These are phyloP conservation scores for Temnothorax unifasciatus DNA, from an alignment of 2,888 invertebrate genomes.

Conservation along the genomic window DNA sequence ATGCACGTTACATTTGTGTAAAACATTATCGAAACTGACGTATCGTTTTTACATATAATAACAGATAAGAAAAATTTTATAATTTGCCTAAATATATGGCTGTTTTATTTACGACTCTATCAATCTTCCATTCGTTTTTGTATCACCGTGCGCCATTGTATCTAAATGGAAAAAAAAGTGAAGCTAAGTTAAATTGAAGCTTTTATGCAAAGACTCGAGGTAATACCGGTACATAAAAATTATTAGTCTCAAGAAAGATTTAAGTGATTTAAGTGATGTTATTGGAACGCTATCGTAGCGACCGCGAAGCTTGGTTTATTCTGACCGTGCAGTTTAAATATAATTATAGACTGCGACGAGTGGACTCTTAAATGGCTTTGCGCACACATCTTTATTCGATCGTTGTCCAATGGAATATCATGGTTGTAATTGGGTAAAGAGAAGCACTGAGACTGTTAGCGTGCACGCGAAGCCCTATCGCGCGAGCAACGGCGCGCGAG, in stretches of 20 bases:
- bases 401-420: slow-evolving; percentile 82
- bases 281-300: not conserved
- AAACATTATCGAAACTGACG: slow-evolving; percentile 19
- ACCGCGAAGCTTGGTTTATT: not conserved
- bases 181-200: not conserved
- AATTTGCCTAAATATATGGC: slow-evolving; percentile 55
- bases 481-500: not conserved
- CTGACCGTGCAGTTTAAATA: slow-evolving; percentile 8
- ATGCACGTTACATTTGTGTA: slow-evolving; percentile 13
- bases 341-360: slow-evolving; percentile 39
- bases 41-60: slow-evolving; percentile 39
- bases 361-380: slow-evolving; percentile 52
- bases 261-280: not conserved
- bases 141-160: not conserved
- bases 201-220: not conserved
- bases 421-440: slow-evolving; percentile 85
- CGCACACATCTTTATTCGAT: slow-evolving; percentile 77
- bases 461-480: slow-evolving; percentile 83
- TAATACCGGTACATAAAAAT: slow-evolving; percentile 1
- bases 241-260: not conserved
- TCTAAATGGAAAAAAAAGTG: not conserved
- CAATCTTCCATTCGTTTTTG: not conserved
- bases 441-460: slow-evolving; percentile 85
- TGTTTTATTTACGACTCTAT: slow-evolving; percentile 41
- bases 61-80: slow-evolving; percentile 52